Evolutionary conservation across 2,888 invertebrate genomes (phyloP).

Genomic region (Callimorpha dominula): DNA sequence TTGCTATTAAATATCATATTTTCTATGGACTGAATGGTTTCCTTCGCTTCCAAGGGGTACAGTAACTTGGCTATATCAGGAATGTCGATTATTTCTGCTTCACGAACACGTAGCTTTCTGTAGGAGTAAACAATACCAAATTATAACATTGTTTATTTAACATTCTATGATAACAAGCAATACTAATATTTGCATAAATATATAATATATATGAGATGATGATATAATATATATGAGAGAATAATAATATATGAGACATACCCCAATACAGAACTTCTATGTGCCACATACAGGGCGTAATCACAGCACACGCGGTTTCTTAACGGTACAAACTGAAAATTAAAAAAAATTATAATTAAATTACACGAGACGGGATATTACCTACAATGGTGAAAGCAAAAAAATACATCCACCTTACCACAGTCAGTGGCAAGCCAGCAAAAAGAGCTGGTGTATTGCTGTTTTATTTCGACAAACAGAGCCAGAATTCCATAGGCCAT

Average conservation of each 20-base stretch:
- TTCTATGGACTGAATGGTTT: constrained; percentile 71
- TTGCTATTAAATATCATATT: constrained; percentile 59
- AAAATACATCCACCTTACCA: no score
- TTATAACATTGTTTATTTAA: not conserved
- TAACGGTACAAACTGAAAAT: constrained; percentile 73
- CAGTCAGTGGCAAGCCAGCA: no score
- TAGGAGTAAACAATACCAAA: not conserved
- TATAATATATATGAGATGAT: no score
- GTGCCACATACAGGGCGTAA: constrained; percentile 71
- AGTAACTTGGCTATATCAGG: constrained; percentile 71
- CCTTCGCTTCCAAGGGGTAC: constrained; percentile 64
- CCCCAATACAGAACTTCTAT: constrained; percentile 74
- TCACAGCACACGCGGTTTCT: constrained; percentile 59
- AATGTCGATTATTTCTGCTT: constrained; percentile 73
- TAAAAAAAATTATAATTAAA: not conserved
- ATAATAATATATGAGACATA: constrained; percentile 40
- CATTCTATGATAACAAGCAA: no score
- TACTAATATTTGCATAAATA: no score
- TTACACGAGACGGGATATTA: no score
- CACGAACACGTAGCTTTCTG: constrained; percentile 75
- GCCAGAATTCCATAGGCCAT: no score
- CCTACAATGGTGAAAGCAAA: no score
- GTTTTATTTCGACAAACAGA: no score
- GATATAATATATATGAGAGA: no score
- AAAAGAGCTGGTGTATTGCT: no score